Evolutionary conservation across 1,140 invertebrate species (phyloP).

Genomic region (Melanaphis sacchari): DNA sequence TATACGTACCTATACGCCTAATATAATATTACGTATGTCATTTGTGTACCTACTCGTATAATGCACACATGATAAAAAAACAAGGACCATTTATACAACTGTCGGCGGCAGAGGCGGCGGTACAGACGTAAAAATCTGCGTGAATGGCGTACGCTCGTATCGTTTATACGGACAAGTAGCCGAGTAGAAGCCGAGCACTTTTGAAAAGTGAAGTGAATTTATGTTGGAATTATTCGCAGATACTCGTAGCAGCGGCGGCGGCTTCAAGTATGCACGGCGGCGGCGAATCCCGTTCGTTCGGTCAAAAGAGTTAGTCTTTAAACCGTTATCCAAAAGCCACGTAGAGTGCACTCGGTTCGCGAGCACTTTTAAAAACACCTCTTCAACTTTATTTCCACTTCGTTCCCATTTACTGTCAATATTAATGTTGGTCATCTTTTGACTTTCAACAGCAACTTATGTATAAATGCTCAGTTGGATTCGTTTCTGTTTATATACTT

Average conservation of each 20-base stretch:
- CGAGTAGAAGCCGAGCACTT: constrained; percentile 39
- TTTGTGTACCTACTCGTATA: not conserved
- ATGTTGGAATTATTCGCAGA: constrained; percentile 56
- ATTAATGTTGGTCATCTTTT: constrained; percentile 57
- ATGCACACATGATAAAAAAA: not conserved
- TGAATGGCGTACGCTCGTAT: constrained; percentile 32
- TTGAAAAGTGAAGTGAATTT: constrained; percentile 57
- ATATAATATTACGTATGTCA: not conserved
- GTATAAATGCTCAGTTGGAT: constrained; percentile 40
- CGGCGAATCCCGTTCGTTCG: constrained; percentile 45
- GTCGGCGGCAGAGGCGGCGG: not conserved
- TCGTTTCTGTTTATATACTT: constrained; percentile 11
- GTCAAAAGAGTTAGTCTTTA: constrained; percentile 57
- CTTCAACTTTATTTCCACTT: constrained; percentile 57
- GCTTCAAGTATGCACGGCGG: constrained; percentile 50
- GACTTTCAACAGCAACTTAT: constrained; percentile 47
- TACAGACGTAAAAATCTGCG: constrained; percentile 29
- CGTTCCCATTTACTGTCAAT: constrained; percentile 54
- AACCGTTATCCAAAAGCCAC: constrained; percentile 56
- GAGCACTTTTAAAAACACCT: constrained; percentile 57
- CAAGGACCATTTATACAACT: not conserved
- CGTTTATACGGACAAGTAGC: constrained; percentile 52
- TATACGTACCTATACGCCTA: not conserved
- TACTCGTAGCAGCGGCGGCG: constrained; percentile 38
- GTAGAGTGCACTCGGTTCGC: constrained; percentile 56